These are phyloP conservation scores for Phenganax marumi DNA, from an alignment of 92 coral and sea anemone species.

Conservation along the genomic window DNA sequence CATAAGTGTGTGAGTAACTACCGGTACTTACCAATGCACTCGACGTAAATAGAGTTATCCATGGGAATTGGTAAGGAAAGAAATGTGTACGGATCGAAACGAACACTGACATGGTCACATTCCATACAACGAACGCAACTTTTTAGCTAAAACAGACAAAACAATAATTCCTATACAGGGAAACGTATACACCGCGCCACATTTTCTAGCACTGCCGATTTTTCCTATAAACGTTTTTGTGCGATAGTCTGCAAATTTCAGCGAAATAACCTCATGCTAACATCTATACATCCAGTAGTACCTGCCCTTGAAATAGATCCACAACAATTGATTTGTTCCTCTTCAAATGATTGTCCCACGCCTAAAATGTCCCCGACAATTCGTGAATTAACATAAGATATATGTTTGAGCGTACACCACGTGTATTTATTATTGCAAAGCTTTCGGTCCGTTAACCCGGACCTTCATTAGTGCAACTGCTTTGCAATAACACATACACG, in stretches of 20 bases:
- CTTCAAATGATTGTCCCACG: constrained; percentile 97
- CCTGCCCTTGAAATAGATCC: constrained; percentile 99
- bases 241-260: neutral
- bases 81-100: constrained; percentile 95
- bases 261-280: no score
- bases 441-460: no score
- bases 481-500: no score
- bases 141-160: constrained; percentile 62
- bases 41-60: constrained; percentile 91
- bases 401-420: no score
- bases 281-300: neutral
- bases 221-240: neutral
- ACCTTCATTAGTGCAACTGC: no score
- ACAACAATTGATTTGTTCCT: constrained; percentile 95
- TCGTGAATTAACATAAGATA: neutral
- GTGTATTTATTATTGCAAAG: no score
- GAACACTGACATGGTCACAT: constrained; percentile 92
- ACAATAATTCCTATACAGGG: neutral
- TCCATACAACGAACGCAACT: constrained; percentile 89
- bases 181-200: neutral
- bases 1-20: neutral
- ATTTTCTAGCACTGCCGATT: no score
- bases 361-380: constrained; percentile 56
- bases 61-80: constrained; percentile 97
- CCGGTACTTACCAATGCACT: constrained; percentile 76